Conservation (phyloP, 2,797 vertebrate species). For the Sciaenops ocellatus region DNA sequence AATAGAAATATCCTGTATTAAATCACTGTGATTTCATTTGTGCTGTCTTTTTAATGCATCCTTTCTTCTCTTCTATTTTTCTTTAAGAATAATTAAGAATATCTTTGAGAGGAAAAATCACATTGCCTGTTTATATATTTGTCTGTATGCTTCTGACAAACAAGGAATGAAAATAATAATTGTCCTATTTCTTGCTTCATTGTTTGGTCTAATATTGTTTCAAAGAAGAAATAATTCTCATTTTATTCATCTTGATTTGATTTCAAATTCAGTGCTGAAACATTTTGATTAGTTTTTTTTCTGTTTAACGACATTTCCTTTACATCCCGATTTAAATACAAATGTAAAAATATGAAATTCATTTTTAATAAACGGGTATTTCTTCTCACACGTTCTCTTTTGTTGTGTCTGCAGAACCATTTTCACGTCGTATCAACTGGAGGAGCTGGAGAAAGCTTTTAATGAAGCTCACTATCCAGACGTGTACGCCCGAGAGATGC, state of each 20-base stretch:
- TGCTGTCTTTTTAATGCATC: not conserved
- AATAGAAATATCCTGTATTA: not conserved
- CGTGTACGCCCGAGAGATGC: slow-evolving; percentile 97
- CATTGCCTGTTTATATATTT: not conserved
- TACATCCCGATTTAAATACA: not conserved
- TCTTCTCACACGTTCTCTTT: not conserved
- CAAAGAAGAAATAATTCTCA: not conserved
- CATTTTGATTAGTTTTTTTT: not conserved
- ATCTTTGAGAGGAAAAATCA: not conserved
- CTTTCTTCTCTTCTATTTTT: not conserved
- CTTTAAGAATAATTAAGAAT: not conserved
- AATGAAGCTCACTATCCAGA: slow-evolving; percentile 99
- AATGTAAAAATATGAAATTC: not conserved
- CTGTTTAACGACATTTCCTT: not conserved
- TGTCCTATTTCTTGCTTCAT: not conserved
- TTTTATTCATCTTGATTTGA: not conserved
- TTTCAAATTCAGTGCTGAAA: not conserved
- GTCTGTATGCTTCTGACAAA: not conserved
- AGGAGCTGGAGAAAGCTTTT: slow-evolving; percentile 98
- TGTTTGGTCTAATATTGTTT: not conserved
- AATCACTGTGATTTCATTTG: not conserved
- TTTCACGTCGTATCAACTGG: slow-evolving; percentile 98
- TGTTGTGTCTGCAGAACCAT: slow-evolving; percentile 89
- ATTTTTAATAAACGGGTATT: not conserved
- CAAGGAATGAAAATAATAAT: not conserved